Conservation (phyloP, 2,888 invertebrate genomes). For the Meliscaeva auricollis region DNA sequence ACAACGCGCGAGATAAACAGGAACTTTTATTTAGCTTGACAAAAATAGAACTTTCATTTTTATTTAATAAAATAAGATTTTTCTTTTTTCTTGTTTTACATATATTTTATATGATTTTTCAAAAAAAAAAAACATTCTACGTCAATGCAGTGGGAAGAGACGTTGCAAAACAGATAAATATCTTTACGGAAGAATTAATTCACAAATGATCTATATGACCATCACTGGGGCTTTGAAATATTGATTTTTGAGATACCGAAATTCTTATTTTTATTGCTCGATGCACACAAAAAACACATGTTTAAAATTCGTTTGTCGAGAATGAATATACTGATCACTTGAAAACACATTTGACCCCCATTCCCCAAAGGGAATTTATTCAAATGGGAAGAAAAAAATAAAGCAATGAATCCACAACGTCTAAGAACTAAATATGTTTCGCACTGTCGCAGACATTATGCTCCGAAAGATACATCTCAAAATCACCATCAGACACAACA, state of each 20-base stretch:
- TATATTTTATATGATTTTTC: conserved; percentile 13
- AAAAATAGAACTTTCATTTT: conserved; percentile 64
- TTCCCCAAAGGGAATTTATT: background rate
- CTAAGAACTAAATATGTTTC: conserved; percentile 51
- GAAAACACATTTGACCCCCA: conserved; percentile 57
- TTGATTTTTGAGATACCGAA: background rate
- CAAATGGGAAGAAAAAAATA: background rate
- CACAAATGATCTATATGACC: conserved; percentile 26
- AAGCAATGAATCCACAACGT: conserved; percentile 28
- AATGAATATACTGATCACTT: conserved; percentile 16
- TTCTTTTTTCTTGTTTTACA: background rate
- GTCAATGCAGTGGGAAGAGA: conserved; percentile 32
- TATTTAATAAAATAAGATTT: conserved; percentile 41
- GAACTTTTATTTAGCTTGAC: conserved; percentile 64
- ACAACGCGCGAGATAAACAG: conserved; percentile 43
- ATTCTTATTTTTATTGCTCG: background rate
- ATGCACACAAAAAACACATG: conserved; percentile 14
- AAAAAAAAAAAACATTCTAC: conserved; percentile 3
- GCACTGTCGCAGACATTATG: conserved; percentile 64
- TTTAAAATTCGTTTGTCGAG: background rate
- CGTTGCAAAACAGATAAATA: conserved; percentile 42
- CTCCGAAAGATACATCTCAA: conserved; percentile 32
- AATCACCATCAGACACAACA: conserved; percentile 26
- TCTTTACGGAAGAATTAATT: conserved; percentile 36
- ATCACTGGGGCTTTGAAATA: conserved; percentile 13